Base-by-base conservation (phyloP, 2,797 vertebrate species). In the Sandelia bainsii region DNA sequence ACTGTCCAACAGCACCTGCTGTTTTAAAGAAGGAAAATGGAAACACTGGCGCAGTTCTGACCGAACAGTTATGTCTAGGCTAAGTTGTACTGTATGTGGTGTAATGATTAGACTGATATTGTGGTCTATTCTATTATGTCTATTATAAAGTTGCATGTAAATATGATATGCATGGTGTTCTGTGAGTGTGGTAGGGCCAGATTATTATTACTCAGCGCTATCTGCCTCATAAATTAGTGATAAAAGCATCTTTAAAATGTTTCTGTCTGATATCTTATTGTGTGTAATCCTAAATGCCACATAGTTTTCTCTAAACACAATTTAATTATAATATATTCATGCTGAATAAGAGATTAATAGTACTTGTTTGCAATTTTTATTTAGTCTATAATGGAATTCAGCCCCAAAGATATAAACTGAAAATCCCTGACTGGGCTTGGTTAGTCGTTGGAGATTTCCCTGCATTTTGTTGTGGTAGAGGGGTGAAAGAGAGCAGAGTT, bases 341-440 rank as follows among this genome's bases (percentile, higher is more conserved):
- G 29, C 40, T 66, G 40, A 84, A 65, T 72, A 75, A 53, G 29
- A 72, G 23, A 68, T 72, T 13, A 82, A 65, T 53, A 22, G 6
- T 53, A 51, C 25, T 69, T 66, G 40, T 23, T 17, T 75, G 78
- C 23, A 37, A 0, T 71, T 75, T 80, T 81, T 72, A 53, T 73
- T 82, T 62, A 22, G 32, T 22, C 39, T 66, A 64, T 80, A 77
- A 79, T 86, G 54, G 20, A 54, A 81, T 89, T 87, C 69, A 63
- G 77, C 45, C 79, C 79, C 59, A 53, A 64, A 88, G 72, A 81
- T 42, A 82, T 37, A 75, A 77, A 73, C 19, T 34, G 60, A 68
- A 69, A 74, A 79, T 77, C 64, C 74, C 60, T 72, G 64, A 76
- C 48, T 59, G 65, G 59, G 57, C 8, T 79, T 44, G 73, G 72